These are phyloP conservation scores for Phaethon lepturus DNA, from an alignment of 2,113 vertebrate species.

Conservation along the genomic window DNA sequence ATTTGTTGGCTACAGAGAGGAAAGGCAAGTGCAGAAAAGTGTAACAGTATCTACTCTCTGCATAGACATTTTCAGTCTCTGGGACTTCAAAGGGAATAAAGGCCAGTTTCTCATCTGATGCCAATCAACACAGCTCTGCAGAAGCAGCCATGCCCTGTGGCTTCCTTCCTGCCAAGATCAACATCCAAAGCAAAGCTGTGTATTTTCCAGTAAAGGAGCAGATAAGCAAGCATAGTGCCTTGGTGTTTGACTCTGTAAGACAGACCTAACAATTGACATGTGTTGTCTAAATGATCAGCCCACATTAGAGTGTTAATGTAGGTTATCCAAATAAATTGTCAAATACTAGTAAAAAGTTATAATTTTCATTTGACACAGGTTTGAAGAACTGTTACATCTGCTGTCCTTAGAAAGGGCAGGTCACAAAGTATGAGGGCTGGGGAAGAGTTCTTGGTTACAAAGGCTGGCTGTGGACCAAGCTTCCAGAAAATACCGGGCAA, in stretches of 20 bases:
- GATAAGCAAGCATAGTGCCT: neutral
- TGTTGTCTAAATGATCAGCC: too few species aligned
- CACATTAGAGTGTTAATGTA: neutral
- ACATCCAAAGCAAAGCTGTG: neutral
- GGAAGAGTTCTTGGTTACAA: neutral
- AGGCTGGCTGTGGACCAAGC: neutral
- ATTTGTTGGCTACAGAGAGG: neutral
- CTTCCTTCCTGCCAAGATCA: neutral
- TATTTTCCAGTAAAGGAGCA: neutral
- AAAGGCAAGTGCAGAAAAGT: neutral
- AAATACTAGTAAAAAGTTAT: neutral
- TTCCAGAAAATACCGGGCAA: neutral
- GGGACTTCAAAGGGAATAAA: neutral
- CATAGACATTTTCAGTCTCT: neutral
- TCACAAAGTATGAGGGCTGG: neutral
- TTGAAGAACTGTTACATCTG: neutral
- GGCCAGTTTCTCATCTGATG: neutral
- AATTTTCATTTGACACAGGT: neutral
- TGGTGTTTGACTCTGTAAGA: neutral
- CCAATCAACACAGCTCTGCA: neutral
- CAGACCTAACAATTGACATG: neutral
- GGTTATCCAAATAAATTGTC: neutral
- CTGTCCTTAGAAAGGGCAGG: neutral
- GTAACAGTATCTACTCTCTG: neutral
- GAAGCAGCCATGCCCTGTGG: neutral